Base-by-base conservation (phyloP, 2,797 vertebrate genomes). In the Danio aesculapii region DNA sequence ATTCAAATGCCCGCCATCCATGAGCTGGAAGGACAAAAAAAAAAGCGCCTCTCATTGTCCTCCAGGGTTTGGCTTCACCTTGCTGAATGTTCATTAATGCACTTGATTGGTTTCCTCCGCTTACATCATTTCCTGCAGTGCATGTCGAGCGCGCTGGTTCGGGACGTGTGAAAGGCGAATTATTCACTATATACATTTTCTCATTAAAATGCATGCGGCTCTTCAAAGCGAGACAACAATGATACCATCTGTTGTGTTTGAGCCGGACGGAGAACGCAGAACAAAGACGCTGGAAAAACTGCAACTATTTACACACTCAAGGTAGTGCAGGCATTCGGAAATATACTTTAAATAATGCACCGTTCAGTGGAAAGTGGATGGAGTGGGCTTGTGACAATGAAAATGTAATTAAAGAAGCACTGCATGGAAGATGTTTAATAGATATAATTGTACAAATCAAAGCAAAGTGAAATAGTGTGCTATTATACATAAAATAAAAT, bases 131-230 rank as follows among this genome's bases (percentile, higher is more conserved):
- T 77, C 73, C 81, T 72, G 69, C 71, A 63, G 63, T 17, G 80
- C 81, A 70, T 71, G 84, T 69, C 21, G 16, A 61, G 78, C 50
- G 58, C 21, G 73, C 21, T 17, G 64, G 61, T 63, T 59, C 77
- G 62, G 5, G 30, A 50, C 17, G 6, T 59, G 63, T 47, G 75
- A n/a, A 76, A 66, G 19, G 57, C 52, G 53, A 86, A 82, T 83
- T 43, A 86, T 85, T 73, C 47, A 67, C n/a, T 75, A 83, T 87
- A 86, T 89, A 87, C 85, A 67, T 91, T 85, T 84, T 72, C 82
- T 93, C 91, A 93, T 95, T 92, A 93, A 93, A 92, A 94, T 94
- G 91, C 88, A 93, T 90, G 90, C 39, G 52, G 64, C 81, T 93
- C 91, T 94, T 94, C 94, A 94, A 94, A 94, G 83, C 49, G 84